A percentile compares a stretch with the other conserved stretches of the same genome.
Evolutionary conservation across 1,140 invertebrate species (phyloP).

Genomic region (Heliconius nattereri): DNA sequence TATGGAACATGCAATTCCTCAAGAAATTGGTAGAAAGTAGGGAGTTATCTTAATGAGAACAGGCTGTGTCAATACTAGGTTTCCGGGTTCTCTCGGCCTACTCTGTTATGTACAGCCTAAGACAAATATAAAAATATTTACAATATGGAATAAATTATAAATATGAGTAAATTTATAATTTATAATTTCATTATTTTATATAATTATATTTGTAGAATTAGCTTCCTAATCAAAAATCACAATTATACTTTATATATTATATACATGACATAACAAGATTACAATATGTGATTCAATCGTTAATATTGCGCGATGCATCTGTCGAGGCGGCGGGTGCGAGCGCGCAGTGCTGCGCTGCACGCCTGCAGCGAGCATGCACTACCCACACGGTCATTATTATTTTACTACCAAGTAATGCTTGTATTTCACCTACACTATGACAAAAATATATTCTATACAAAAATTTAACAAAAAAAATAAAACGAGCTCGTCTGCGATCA

Average conservation of each 20-base stretch:
- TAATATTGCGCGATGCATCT: conserved; percentile 40
- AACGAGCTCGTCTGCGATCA: conserved; percentile 55
- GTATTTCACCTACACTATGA: conserved; percentile 13
- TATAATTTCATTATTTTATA: conserved; percentile 19
- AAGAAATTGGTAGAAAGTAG: too few species aligned
- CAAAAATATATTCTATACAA: conserved; percentile 50
- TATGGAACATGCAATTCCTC: background rate
- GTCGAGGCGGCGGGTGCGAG: conserved; percentile 24
- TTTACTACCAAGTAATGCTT: conserved; percentile 32
- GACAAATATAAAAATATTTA: too few species aligned
- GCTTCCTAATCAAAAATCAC: background rate
- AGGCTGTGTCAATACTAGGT: too few species aligned
- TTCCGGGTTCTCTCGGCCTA: too few species aligned
- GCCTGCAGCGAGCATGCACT: conserved; percentile 24
- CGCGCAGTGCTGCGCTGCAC: conserved; percentile 30
- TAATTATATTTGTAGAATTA: background rate
- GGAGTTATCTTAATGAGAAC: too few species aligned
- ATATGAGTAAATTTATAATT: too few species aligned
- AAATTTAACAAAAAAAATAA: conserved; percentile 46
- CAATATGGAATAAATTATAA: background rate
- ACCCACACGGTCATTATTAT: conserved; percentile 24
- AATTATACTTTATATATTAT: background rate
- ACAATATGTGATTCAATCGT: conserved; percentile 40
- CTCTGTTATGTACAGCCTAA: too few species aligned
- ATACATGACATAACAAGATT: conserved; percentile 30